phyloP scores from a whole-genome alignment of 2,113 vertebrate species.

The Eidolon helvum region DNA sequence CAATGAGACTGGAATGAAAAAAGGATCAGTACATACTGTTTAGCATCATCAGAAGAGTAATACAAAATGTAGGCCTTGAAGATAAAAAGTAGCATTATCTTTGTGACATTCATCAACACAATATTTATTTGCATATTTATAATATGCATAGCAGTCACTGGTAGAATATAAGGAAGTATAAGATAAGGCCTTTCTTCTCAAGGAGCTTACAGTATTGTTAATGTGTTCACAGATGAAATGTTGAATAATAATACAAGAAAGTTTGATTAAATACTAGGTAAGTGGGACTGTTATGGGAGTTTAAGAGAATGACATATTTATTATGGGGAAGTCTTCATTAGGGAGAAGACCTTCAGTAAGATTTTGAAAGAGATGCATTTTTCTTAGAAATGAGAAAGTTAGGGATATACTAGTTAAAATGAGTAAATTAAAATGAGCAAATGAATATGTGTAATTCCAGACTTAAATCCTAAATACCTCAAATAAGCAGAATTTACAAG shows the following conservation, averaged over 20 bases:
- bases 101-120: not conserved
- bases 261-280: not conserved
- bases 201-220: not conserved
- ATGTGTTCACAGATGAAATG: not conserved
- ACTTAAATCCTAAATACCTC: not conserved
- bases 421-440: not conserved
- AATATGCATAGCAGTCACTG: not conserved
- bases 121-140: not conserved
- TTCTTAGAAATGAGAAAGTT: not conserved
- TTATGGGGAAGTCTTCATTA: not conserved
- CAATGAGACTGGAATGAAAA: not conserved
- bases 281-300: not conserved
- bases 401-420: not conserved
- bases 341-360: not conserved
- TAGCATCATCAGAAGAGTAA: not conserved
- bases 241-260: not conserved
- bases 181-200: not conserved
- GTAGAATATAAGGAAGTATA: not conserved
- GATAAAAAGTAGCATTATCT: not conserved
- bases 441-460: not conserved
- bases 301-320: not conserved
- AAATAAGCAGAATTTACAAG: not conserved
- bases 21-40: not conserved
- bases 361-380: not conserved
- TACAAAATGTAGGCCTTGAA: not conserved